Evolutionary conservation across 1,140 invertebrate species (phyloP), one percentile per base, ranked within the genome.

Genomic region (Subanguina moxae): DNA sequence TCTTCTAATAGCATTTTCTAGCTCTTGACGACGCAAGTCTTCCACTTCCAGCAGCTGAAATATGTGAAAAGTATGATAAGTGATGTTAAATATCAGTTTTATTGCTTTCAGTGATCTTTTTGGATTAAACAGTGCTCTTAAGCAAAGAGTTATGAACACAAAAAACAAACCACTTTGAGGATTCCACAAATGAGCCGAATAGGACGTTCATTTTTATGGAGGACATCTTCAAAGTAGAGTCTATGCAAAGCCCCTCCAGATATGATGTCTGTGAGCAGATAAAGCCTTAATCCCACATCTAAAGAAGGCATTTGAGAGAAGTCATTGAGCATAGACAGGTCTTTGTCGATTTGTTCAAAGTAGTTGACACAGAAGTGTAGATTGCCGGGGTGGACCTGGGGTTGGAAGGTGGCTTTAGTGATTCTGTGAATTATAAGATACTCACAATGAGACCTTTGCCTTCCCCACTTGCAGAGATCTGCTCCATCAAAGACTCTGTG

Each of bases 341-440:
- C 48, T 15, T 25, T 52, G 48, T 52, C 48, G 8, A 52, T 52
- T 52, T 52, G 48, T 52, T 52, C 48, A 52, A 52, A 25, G 48
- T 52, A 52, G 23, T 52, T 1, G 17, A 52, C 48, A 52, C 48
- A 52, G n/a, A 19, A 52, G 3, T 52, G 48, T 15, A 52, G n/a
- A 15, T 52, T 52, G n/a, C 48, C 48, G 3, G 48, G 48, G 17
- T 52, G 48, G 3, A 52, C 23, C 48, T 52, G 23, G 32, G 17
- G 23, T 15, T 21, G 3, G 3, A 15, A 21, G 48, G 48, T 52
- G n/a, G n/a, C n/a, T 13, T 45, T 45, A 45, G 43, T n/a, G n/a
- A n/a, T n/a, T n/a, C 8, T 7, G n/a, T 15, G 23, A 7, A 7
- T 1, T 1, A 52, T 7, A 52, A 21, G 3, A 21, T 3, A 19